Percentiles rank a stretch among this genome's conserved stretches.
These are phyloP conservation scores for Valencia hispanica DNA, from an alignment of 2,797 vertebrate genomes.

Conservation along the genomic window DNA sequence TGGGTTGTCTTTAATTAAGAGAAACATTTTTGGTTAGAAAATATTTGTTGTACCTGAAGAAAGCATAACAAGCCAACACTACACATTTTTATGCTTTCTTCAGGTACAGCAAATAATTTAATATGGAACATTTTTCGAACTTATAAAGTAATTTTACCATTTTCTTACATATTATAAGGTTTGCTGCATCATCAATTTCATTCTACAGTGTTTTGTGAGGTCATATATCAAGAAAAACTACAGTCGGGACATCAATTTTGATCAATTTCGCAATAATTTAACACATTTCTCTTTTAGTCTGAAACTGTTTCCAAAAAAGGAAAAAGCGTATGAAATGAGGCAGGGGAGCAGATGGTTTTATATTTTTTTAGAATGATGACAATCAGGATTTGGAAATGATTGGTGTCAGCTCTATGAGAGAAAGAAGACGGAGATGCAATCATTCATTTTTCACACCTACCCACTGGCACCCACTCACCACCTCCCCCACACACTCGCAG, in stretches of 20 bases:
- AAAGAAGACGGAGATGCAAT: slow-evolving; percentile 56
- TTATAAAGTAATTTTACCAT: not conserved
- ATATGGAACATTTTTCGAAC: not conserved
- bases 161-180: not conserved
- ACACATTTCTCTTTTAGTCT: not conserved
- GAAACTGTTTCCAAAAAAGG: not conserved
- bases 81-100: not conserved
- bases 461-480: slow-evolving; percentile 17
- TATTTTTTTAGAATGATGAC: slow-evolving; percentile 26
- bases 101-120: not conserved
- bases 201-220: no score
- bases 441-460: slow-evolving; percentile 51
- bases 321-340: slow-evolving; percentile 1
- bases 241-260: not conserved
- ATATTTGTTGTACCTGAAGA: no score
- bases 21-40: not conserved
- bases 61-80: no score
- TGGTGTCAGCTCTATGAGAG: slow-evolving; percentile 46
- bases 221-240: not conserved
- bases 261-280: not conserved
- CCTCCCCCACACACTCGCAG: slow-evolving; percentile 41
- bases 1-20: not conserved
- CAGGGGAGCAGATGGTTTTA: slow-evolving; percentile 48
- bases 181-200: not conserved
- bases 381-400: slow-evolving; percentile 45